Evolutionary conservation across 2,888 invertebrate genomes (phyloP).

Genomic region (Ashinkailepas kermadecensis): DNA sequence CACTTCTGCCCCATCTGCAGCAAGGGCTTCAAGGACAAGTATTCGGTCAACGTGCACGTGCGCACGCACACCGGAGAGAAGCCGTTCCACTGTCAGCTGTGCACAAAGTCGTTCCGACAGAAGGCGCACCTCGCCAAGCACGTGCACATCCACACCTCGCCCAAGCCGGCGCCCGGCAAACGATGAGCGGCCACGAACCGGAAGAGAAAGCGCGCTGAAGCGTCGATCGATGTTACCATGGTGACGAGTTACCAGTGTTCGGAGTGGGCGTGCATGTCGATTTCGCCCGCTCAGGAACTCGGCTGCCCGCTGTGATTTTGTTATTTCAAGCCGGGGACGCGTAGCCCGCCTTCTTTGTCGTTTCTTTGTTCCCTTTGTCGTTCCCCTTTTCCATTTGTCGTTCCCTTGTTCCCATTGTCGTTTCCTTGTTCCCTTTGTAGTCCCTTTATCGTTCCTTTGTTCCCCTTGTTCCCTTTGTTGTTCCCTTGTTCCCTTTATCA

Average conservation of each 20-base stretch:
- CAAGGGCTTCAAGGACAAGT: slow-evolving; percentile 90
- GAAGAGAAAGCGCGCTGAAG: background rate
- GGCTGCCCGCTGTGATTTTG: slow-evolving; percentile 2
- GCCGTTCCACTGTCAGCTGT: slow-evolving; percentile 88
- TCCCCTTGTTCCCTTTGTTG: no score
- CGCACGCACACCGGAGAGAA: slow-evolving; percentile 97
- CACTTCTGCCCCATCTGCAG: slow-evolving; percentile 82
- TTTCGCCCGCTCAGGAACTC: background rate
- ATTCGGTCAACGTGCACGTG: slow-evolving; percentile 95
- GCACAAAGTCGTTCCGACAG: slow-evolving; percentile 79
- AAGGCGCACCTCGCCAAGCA: slow-evolving; percentile 88
- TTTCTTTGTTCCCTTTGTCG: no score
- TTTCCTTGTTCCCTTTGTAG: no score
- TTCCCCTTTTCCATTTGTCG: no score
- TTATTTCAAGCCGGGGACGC: background rate
- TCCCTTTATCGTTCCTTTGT: no score
- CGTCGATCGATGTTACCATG: background rate
- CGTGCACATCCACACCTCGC: slow-evolving; percentile 67
- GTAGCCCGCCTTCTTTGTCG: background rate
- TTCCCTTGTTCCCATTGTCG: no score
- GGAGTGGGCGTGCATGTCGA: background rate
- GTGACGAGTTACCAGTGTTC: background rate
- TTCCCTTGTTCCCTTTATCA: no score
- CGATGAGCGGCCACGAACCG: slow-evolving; percentile 15
- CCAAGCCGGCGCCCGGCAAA: slow-evolving; percentile 32